Evolutionary conservation across 1,140 invertebrate species (phyloP), one percentile per base, ranked within the genome.

Genomic region (Belonocnema kinseyi): DNA sequence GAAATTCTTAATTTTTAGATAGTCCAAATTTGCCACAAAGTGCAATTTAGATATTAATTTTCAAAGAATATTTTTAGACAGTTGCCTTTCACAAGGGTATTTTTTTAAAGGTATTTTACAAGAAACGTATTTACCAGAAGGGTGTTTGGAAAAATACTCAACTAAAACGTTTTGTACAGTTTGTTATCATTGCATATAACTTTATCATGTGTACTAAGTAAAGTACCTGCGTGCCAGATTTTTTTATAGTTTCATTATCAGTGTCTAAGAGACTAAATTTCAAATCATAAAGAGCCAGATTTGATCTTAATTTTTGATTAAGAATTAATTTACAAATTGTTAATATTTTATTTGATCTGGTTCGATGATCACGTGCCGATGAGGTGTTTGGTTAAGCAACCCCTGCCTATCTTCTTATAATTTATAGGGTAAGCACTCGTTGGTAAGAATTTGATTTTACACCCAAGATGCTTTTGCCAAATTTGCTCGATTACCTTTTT

Each of bases 341-440:
- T 71, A 58, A 61, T 17, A 50, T 26, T 50, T 33, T 78, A 70
- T 50, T 71, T 16, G 52, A 70, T 40, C 5, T 74, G 53, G 61
- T 77, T 72, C 40, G 51, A 75, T 74, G 61, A 26, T 73, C 14
- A 50, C n/a, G 53, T 40, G 46, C 50, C 33, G 21, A 33, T 75
- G 75, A 85, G 83, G 80, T 88, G 85, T 88, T 90, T 88, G 85
- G 87, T 89, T 89, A 85, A 85, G 82, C 82, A 76, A 85, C 82
- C 84, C 85, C 85, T 85, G 79, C 80, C 82, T 88, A 82, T 86
- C 88, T 86, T 84, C 87, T 88, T 89, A 89, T 89, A 76, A 87
- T 89, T 86, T 88, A 88, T 90, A 87, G 89, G 89, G 89, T 90
- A 90, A 90, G 89, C 89, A 89, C 85, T 86, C 80, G 83, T 85